phyloP scores from a whole-genome alignment of 2,888 invertebrate species.

The Agonopterix arenella region DNA sequence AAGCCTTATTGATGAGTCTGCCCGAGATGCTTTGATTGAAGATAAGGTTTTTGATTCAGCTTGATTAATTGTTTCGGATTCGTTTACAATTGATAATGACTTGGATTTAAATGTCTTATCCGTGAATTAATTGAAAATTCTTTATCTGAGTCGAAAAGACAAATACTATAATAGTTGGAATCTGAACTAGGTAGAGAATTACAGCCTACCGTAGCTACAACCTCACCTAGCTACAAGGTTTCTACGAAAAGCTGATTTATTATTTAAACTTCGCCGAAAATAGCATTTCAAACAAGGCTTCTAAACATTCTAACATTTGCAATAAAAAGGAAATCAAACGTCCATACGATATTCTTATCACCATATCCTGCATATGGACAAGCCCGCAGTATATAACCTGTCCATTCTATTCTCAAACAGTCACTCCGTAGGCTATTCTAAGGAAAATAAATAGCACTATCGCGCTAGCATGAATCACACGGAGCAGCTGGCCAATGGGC shows the following conservation, averaged over 20 bases:
- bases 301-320: too few species aligned
- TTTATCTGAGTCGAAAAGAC: too few species aligned
- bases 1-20: conserved; percentile 46
- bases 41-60: conserved; percentile 16
- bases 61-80: conserved; percentile 16
- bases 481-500: conserved; percentile 6
- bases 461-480: conserved; percentile 16
- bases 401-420: neutral
- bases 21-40: conserved; percentile 17
- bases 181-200: too few species aligned
- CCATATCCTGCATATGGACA: neutral
- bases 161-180: too few species aligned
- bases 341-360: too few species aligned
- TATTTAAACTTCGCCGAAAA: too few species aligned
- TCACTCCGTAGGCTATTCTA: conserved; percentile 14
- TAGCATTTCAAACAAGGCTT: too few species aligned
- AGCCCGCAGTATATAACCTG: neutral
- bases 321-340: too few species aligned
- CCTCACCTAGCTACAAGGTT: too few species aligned
- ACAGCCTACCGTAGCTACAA: too few species aligned
- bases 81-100: conserved; percentile 11
- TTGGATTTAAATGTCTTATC: neutral
- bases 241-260: too few species aligned
- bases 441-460: conserved; percentile 7
- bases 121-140: too few species aligned